Conservation (phyloP, 2,797 vertebrate genomes). For the Phataginus tetradactyla region DNA sequence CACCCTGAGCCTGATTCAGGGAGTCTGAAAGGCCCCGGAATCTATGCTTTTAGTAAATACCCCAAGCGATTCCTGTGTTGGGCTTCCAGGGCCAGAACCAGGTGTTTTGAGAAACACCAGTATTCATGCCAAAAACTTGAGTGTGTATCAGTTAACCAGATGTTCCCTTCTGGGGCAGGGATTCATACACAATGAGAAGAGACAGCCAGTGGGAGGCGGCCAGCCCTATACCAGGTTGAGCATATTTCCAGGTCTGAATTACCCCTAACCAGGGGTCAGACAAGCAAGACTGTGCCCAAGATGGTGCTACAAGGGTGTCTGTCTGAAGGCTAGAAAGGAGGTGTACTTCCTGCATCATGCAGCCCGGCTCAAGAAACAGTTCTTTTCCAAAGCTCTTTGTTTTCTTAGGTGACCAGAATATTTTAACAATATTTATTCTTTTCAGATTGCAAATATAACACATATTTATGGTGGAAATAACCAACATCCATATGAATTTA, state of each 20-base stretch:
- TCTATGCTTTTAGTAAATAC: not conserved
- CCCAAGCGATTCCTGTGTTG: not conserved
- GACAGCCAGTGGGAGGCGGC: not conserved
- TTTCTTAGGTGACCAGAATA: not conserved
- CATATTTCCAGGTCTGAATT: not conserved
- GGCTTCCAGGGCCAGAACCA: not conserved
- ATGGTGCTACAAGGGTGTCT: not conserved
- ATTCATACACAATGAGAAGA: not conserved
- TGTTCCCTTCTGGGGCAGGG: not conserved
- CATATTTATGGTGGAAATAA: not conserved
- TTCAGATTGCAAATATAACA: slow-evolving; percentile 12
- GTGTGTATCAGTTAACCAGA: not conserved
- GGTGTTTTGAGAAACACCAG: not conserved
- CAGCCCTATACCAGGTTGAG: not conserved
- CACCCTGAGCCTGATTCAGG: not conserved
- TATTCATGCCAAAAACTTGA: not conserved
- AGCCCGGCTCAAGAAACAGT: not conserved
- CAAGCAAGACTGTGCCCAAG: not conserved
- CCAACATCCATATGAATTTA: not conserved
- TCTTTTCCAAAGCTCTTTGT: not conserved
- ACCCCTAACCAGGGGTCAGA: not conserved
- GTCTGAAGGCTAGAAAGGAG: not conserved
- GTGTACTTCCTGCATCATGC: not conserved
- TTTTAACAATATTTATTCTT: not conserved
- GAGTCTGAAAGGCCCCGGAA: not conserved